Percentiles rank a stretch among this genome's conserved stretches.
Evolutionary conservation across 1,140 invertebrate genomes (phyloP).

Genomic region (Euglossa dilemma): DNA sequence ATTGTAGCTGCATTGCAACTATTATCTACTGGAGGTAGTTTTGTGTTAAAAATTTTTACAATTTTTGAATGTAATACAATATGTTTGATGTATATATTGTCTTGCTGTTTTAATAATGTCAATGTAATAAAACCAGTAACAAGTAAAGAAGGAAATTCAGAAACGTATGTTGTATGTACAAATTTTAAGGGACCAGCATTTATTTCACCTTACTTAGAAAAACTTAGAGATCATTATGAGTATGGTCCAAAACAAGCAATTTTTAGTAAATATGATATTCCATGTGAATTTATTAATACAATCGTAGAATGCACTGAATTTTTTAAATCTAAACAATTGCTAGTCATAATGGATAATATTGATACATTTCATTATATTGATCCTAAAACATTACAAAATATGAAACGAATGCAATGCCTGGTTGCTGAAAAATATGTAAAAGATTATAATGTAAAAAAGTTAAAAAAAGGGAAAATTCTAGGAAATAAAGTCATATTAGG

Average conservation of each 20-base stretch:
- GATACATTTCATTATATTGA: slow-evolving; percentile 78
- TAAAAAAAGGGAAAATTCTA: slow-evolving; percentile 62
- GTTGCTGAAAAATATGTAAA: slow-evolving; percentile 70
- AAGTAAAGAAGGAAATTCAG: slow-evolving; percentile 97
- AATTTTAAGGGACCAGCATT: slow-evolving; percentile 83
- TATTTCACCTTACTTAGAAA: slow-evolving; percentile 79
- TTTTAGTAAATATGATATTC: slow-evolving; percentile 85
- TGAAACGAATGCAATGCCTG: slow-evolving; percentile 56
- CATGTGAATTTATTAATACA: slow-evolving; percentile 87
- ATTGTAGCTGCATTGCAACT: slow-evolving; percentile 88
- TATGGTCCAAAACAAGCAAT: slow-evolving; percentile 78
- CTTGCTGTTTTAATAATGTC: slow-evolving; percentile 88
- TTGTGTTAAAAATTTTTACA: slow-evolving; percentile 97
- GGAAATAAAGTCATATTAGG: slow-evolving; percentile 56
- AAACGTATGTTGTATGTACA: slow-evolving; percentile 93
- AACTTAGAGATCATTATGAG: slow-evolving; percentile 83
- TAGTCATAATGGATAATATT: slow-evolving; percentile 86
- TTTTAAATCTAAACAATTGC: slow-evolving; percentile 86
- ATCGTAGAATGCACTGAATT: slow-evolving; percentile 85
- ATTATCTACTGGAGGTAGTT: slow-evolving; percentile 88
- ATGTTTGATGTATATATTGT: slow-evolving; percentile 91
- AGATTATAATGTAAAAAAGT: slow-evolving; percentile 64
- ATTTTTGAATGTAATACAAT: slow-evolving; percentile 92
- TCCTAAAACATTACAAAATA: background rate
- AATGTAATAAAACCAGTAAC: slow-evolving; percentile 93